Percentiles rank a stretch among this genome's conserved stretches.
These are phyloP conservation scores for Eupithecia inturbata DNA, from an alignment of 2,888 invertebrate genomes.

Conservation along the genomic window DNA sequence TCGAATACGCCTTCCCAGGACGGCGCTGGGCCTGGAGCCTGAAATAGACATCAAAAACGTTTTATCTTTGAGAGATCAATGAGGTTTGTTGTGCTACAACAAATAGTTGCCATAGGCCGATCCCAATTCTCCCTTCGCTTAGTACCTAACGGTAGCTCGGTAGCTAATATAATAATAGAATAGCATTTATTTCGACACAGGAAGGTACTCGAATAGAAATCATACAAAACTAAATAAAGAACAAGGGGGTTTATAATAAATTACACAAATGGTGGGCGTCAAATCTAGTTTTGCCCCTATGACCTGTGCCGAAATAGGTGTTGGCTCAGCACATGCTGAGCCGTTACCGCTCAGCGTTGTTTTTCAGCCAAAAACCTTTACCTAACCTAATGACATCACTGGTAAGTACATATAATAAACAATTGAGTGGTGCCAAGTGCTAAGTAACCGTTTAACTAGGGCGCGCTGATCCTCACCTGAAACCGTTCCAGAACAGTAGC, in stretches of 20 bases:
- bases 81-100: neutral
- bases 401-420: neutral
- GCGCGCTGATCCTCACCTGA: constrained; percentile 52
- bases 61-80: neutral
- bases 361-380: too few relatives aligned
- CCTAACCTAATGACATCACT: too few relatives aligned
- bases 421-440: neutral
- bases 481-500: constrained; percentile 62
- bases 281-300: too few relatives aligned
- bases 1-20: constrained; percentile 66
- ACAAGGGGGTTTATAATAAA: too few relatives aligned
- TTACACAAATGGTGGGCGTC: too few relatives aligned
- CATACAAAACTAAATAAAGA: too few relatives aligned
- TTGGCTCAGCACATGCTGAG: too few relatives aligned
- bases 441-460: neutral
- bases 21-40: constrained; percentile 71
- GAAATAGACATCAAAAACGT: constrained; percentile 39
- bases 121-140: neutral
- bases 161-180: too few relatives aligned
- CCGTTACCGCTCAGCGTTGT: too few relatives aligned
- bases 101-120: neutral
- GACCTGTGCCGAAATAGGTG: too few relatives aligned
- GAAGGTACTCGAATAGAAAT: too few relatives aligned
- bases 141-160: neutral
- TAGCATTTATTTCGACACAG: too few relatives aligned